Conservation (phyloP, 2,113 vertebrate genomes). For the Vidua chalybeata region DNA sequence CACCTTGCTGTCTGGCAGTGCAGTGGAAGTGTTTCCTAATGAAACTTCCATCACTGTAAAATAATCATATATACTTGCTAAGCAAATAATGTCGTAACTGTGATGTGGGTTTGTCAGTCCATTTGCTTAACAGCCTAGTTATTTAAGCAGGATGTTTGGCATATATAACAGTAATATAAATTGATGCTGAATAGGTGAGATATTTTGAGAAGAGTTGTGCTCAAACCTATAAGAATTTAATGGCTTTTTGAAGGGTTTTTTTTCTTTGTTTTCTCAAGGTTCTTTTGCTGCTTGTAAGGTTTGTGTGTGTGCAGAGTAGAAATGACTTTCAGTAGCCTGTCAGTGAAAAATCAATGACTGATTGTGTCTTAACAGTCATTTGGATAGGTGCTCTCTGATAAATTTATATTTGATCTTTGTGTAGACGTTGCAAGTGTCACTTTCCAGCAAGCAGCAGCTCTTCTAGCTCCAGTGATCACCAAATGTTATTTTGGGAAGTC, state of each 20-base stretch:
- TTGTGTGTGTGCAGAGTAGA: not conserved
- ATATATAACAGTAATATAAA: not conserved
- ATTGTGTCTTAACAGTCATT: not conserved
- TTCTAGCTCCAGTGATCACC: not conserved
- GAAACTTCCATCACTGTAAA: not conserved
- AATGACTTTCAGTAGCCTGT: not conserved
- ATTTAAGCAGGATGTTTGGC: slow-evolving; percentile 8
- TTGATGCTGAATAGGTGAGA: not conserved
- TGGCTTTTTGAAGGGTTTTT: not conserved
- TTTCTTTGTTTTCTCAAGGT: not conserved
- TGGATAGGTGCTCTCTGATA: not conserved
- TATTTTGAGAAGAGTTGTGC: not conserved
- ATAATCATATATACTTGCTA: not conserved
- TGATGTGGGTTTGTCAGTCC: not conserved
- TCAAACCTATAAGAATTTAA: not conserved
- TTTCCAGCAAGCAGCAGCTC: slow-evolving; percentile 24
- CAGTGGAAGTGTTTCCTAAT: not conserved
- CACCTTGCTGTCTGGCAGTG: not conserved
- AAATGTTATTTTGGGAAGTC: not conserved
- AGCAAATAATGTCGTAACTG: not conserved
- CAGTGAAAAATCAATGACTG: not conserved
- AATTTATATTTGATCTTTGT: not conserved
- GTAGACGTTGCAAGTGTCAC: not conserved
- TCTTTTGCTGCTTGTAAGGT: not conserved
- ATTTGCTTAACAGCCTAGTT: slow-evolving; percentile 27